Evolutionary conservation across 2,888 invertebrate species (phyloP), one percentile per base, ranked within the genome.

Genomic region (Tipula confusa): DNA sequence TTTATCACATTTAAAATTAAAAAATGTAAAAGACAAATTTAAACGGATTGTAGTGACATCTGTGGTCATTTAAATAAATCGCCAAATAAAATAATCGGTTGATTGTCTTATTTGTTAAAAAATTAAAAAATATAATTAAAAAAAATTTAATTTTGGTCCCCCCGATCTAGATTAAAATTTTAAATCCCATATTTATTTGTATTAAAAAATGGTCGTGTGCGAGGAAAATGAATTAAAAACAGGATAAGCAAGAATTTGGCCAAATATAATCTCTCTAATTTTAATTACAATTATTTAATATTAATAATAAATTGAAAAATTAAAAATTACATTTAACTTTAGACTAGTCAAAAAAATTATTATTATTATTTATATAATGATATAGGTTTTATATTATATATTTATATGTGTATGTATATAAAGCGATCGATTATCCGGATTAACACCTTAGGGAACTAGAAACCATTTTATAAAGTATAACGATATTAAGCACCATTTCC

Each of bases 91-190:
- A 64, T n/a, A n/a, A 3, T 64, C 64, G 1, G 24, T 24, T 64
- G 64, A 64, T 64, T 64, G 64, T 64, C 64, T 64, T 64, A 24
- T 1, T 15, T 36, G n/a, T n/a, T n/a, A n/a, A n/a, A n/a, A n/a
- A 11, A 33, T 15, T 64, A 24, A 64, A 24, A 64, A 64, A 43
- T 15, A 64, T 64, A 64, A 18, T 24, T 64, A 64, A 24, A 9
- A n/a, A n/a, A 15, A 43, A 24, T 64, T 64, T 64, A 64, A 64
- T 64, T n/a, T 64, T 64, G 64, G 64, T 64, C 64, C 64, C 64
- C 64, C 64, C 64, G 3, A 43, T 43, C 0, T 43, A n/a, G n/a
- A 64, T 64, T 64, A 64, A 18, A n/a, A 18, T 48, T 48, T 48
- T 7, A 48, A 48, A 18, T 11, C 38, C 38, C 38, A 38, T 38